phyloP scores from a whole-genome alignment of 1,140 invertebrate genomes.

The Tyrophagus putrescentiae region DNA sequence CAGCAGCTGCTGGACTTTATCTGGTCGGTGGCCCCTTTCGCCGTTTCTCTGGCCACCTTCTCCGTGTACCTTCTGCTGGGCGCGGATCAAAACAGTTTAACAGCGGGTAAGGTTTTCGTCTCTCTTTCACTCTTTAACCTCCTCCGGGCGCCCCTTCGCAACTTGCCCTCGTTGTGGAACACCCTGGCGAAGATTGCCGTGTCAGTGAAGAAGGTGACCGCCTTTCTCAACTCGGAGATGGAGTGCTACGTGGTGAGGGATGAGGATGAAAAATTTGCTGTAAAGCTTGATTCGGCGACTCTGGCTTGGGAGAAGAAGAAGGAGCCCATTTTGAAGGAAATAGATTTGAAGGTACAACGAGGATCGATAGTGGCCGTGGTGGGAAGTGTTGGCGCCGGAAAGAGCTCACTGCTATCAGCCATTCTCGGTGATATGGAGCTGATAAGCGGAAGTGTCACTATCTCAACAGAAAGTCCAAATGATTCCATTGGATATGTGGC shows the following conservation, averaged over 20 bases:
- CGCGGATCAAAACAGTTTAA: constrained; percentile 27
- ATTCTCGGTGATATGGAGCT: constrained; percentile 43
- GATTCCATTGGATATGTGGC: constrained; percentile 52
- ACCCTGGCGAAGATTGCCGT: constrained; percentile 16
- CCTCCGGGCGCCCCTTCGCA: constrained; percentile 22
- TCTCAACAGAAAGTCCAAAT: constrained; percentile 33
- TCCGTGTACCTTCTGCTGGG: constrained; percentile 29
- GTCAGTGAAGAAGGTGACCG: constrained; percentile 25
- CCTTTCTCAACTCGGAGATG: constrained; percentile 23
- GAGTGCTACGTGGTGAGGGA: constrained; percentile 25
- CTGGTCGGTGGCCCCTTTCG: constrained; percentile 36
- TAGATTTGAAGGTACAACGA: constrained; percentile 27
- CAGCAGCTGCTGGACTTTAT: constrained; percentile 9
- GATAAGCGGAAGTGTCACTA: constrained; percentile 31
- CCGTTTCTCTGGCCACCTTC: constrained; percentile 22
- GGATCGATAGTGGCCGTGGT: constrained; percentile 37
- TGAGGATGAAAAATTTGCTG: constrained; percentile 19
- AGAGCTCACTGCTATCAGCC: constrained; percentile 41
- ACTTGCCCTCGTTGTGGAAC: constrained; percentile 15
- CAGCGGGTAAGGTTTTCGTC: constrained; percentile 24
- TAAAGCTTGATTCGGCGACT: neutral
- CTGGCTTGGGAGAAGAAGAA: constrained; percentile 18
- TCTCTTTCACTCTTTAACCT: constrained; percentile 25
- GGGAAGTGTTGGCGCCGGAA: constrained; percentile 38
- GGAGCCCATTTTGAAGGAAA: constrained; percentile 28